Conservation (phyloP, 1,140 invertebrate genomes). For the Caenorhabditis elegans region WBcel235 BX284602.5:15232501-15233000, state of each 20-base stretch:
- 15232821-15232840: no score
- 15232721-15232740: neutral
- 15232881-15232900: neutral
- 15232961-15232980: neutral
- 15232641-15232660: neutral
- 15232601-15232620: conserved; percentile 54
- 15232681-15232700: neutral
- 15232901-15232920: no score
- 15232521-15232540: conserved; percentile 44
- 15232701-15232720: neutral
- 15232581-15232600: conserved; percentile 53
- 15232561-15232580: conserved; percentile 49
- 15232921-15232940: neutral
- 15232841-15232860: neutral
- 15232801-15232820: no score
- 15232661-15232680: neutral
- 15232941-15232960: neutral
- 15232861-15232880: neutral
- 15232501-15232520: conserved; percentile 48
- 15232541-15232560: conserved; percentile 49
- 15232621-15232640: neutral
- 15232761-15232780: neutral
- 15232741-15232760: neutral
- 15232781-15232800: no score
- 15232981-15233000: neutral